phyloP scores from a whole-genome alignment of 2,797 vertebrate species.

The Holocentrus rufus region DNA sequence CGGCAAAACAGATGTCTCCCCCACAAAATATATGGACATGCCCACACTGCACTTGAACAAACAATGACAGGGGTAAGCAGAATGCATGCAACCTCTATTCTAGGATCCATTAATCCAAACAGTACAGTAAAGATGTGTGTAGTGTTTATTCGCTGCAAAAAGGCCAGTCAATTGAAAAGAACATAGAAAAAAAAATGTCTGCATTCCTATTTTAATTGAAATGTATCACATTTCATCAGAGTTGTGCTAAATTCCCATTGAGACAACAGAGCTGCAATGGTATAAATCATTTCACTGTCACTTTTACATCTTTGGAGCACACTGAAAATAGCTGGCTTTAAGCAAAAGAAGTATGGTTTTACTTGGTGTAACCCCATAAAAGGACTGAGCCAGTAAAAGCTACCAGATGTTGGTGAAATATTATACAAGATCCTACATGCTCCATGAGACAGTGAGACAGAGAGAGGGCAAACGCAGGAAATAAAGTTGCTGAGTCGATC shows the following conservation, averaged over 20 bases:
- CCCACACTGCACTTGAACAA: constrained; percentile 71
- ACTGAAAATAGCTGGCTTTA: constrained; percentile 41
- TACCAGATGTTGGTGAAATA: constrained; percentile 78
- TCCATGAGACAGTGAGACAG: constrained; percentile 59
- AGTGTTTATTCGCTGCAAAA: constrained; percentile 6
- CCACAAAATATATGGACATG: constrained; percentile 63
- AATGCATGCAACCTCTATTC: constrained; percentile 22
- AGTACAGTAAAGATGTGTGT: constrained; percentile 18
- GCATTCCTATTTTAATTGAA: constrained; percentile 4
- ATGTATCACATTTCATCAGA: constrained; percentile 7
- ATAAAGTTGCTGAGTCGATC: constrained; percentile 73
- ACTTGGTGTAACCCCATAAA: constrained; percentile 67
- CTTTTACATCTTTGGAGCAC: constrained; percentile 18
- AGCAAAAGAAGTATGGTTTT: constrained; percentile 49
- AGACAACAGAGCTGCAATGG: constrained; percentile 17
- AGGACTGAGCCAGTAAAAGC: constrained; percentile 73
- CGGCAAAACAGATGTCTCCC: constrained; percentile 76
- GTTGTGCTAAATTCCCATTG: not conserved
- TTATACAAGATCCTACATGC: constrained; percentile 76
- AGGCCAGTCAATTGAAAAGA: constrained; percentile 14
- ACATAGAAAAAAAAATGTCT: not conserved
- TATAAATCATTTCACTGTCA: constrained; percentile 25
- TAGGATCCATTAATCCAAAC: constrained; percentile 30
- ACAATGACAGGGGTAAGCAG: constrained; percentile 47
- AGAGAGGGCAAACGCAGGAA: constrained; percentile 72